Evolutionary conservation across 2,113 vertebrate species (phyloP).

Genomic region (Pelecanoides urinatrix): DNA sequence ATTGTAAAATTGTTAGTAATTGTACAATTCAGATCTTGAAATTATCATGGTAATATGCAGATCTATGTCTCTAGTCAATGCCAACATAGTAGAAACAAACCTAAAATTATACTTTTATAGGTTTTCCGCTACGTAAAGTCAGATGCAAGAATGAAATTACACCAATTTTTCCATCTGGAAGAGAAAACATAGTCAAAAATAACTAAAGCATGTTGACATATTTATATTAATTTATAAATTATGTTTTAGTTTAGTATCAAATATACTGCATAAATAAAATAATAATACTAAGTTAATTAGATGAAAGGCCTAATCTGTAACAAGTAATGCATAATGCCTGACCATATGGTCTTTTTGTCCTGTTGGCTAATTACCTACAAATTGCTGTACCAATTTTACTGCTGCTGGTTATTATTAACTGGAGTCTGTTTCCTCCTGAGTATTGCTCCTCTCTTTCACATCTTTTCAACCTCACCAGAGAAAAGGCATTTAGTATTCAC

Average conservation of each 20-base stretch:
- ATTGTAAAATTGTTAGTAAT: not conserved
- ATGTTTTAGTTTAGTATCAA: not conserved
- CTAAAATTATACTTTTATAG: not conserved
- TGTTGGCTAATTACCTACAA: constrained; percentile 62
- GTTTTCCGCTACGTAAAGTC: not conserved
- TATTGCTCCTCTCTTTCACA: not conserved
- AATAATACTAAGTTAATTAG: constrained; percentile 42
- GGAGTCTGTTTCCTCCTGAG: constrained; percentile 28
- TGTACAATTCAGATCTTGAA: not conserved
- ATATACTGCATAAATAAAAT: constrained; percentile 35
- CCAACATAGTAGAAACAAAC: not conserved
- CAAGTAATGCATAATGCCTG: not conserved
- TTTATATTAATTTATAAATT: constrained; percentile 27
- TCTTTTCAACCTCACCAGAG: constrained; percentile 8
- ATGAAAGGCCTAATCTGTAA: not conserved
- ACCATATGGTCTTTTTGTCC: constrained; percentile 33
- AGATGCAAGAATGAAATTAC: constrained; percentile 3
- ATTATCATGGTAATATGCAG: not conserved
- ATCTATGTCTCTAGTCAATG: not conserved
- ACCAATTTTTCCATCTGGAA: not conserved
- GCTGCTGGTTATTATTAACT: constrained; percentile 51
- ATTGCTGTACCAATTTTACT: constrained; percentile 42
- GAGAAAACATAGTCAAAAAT: not conserved
- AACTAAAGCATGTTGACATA: not conserved
- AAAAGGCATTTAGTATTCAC: not conserved